phyloP scores from a whole-genome alignment of 2,888 invertebrate genomes.

The Baronia brevicornis region DNA sequence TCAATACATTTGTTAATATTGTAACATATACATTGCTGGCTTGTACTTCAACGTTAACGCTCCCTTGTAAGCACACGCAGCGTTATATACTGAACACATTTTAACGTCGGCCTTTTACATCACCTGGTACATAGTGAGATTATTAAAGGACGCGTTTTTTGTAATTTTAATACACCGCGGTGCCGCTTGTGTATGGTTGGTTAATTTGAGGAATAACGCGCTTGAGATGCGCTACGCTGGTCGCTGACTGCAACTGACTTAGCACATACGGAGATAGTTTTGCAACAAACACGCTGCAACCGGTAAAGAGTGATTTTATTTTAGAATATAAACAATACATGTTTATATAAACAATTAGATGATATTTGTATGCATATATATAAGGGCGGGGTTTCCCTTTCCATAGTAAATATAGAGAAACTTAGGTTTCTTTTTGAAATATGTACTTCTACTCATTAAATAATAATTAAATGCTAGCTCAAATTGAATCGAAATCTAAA shows the following conservation, averaged over 20 bases:
- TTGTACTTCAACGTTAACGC: conserved; percentile 28
- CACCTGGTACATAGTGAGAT: no score
- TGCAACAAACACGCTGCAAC: conserved; percentile 11
- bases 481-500: no score
- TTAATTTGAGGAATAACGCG: conserved; percentile 1
- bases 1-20: conserved; percentile 11
- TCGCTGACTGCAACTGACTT: conserved; percentile 4
- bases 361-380: conserved; percentile 35
- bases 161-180: conserved; percentile 4
- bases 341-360: conserved; percentile 31
- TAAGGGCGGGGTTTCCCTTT: no score
- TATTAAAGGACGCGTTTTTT: no score
- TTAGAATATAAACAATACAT: no score
- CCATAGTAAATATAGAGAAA: no score
- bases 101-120: conserved; percentile 7
- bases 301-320: conserved; percentile 20
- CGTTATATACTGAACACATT: conserved; percentile 7
- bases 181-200: conserved; percentile 10
- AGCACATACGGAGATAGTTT: conserved; percentile 4
- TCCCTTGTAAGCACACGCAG: conserved; percentile 11
- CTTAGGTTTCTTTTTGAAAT: no score
- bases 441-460: no score
- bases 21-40: conserved; percentile 28
- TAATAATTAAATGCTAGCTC: no score
- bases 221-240: conserved; percentile 11